Evolutionary conservation across 2,888 invertebrate species (phyloP).

Genomic region (Athrips mouffetella): DNA sequence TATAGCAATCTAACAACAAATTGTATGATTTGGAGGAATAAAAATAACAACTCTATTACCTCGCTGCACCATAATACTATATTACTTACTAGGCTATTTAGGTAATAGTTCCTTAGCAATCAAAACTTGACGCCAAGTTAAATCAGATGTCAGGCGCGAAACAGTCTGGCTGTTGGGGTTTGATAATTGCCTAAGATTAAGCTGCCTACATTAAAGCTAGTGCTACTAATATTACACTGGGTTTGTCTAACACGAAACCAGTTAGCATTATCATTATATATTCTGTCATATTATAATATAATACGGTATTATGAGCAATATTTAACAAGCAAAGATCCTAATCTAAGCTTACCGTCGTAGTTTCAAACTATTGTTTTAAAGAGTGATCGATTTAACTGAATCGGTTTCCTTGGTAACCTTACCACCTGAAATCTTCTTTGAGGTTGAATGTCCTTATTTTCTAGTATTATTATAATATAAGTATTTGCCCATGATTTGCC

Average conservation of each 20-base stretch:
- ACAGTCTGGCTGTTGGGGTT: slow-evolving; percentile 2
- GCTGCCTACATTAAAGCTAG: slow-evolving; percentile 9
- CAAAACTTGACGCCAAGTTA: slow-evolving; percentile 4
- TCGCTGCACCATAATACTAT: too few species aligned
- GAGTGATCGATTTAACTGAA: slow-evolving; percentile 27
- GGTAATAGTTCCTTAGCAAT: background rate
- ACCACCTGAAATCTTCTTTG: too few species aligned
- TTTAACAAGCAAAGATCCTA: background rate
- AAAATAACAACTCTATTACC: too few species aligned
- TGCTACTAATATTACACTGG: background rate
- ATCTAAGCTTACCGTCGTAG: slow-evolving; percentile 9
- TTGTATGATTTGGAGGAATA: too few species aligned
- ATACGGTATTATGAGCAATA: too few species aligned
- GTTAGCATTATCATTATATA: background rate
- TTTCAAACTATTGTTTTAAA: slow-evolving; percentile 15
- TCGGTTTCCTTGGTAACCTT: slow-evolving; percentile 24
- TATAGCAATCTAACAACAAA: too few species aligned
- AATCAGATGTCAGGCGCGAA: slow-evolving; percentile 1
- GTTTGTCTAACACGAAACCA: background rate
- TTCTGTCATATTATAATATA: too few species aligned
- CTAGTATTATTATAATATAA: too few species aligned
- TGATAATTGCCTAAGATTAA: slow-evolving; percentile 10
- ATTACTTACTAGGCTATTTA: too few species aligned
- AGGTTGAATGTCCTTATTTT: too few species aligned
- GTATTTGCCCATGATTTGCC: too few species aligned